Percentiles rank a stretch among this genome's conserved stretches.
Conservation (phyloP, 2,797 vertebrate species). For the Corythornis leucogaster region DNA sequence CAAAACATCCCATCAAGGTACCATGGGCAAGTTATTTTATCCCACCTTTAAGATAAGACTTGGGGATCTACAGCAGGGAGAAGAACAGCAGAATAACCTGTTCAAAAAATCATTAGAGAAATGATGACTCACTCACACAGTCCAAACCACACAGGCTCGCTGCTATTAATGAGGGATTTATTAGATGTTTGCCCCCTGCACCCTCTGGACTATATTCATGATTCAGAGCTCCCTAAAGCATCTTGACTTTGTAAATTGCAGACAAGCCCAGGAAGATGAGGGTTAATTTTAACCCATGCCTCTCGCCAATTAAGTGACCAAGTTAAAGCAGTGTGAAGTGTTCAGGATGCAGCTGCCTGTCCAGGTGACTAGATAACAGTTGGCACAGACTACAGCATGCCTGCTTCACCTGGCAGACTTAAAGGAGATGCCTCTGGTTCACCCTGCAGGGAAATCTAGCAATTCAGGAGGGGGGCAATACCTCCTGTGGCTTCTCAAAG, state of each 20-base stretch:
- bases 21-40: not conserved
- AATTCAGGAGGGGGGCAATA: not conserved
- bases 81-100: not conserved
- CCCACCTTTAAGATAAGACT: not conserved
- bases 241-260: not conserved
- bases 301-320: conserved; percentile 1
- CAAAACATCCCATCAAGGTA: not conserved
- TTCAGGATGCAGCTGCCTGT: not conserved
- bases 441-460: not conserved
- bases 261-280: not conserved
- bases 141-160: not conserved
- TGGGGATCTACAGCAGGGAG: not conserved
- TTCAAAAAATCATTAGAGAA: not conserved
- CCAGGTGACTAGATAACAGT: not conserved
- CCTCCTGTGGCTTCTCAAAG: not conserved
- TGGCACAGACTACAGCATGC: not conserved
- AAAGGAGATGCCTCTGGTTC: not conserved
- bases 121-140: not conserved
- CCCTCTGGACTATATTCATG: not conserved
- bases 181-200: not conserved
- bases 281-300: not conserved
- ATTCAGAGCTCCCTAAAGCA: not conserved
- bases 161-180: not conserved
- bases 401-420: not conserved
- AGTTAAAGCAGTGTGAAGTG: not conserved